Percentiles rank a stretch among this genome's conserved stretches.
Evolutionary conservation across 2,797 vertebrate genomes (phyloP).

Genomic region (Chrysocyon brachyurus): DNA sequence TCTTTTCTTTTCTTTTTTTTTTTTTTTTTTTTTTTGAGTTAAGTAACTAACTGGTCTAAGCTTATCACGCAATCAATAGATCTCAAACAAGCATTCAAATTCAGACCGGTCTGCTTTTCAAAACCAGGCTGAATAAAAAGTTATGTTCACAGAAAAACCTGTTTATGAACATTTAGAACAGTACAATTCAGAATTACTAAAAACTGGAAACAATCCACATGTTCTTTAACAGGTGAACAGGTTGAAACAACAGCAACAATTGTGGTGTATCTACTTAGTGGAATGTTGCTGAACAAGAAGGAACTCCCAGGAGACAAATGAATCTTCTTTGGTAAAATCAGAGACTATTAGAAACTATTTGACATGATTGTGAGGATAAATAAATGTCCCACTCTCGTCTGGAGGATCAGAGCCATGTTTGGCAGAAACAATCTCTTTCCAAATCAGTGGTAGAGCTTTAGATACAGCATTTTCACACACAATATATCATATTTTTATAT

Average conservation of each 20-base stretch:
- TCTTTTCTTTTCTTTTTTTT: too few species aligned
- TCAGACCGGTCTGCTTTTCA: not conserved
- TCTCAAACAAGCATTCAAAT: not conserved
- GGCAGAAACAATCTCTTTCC: not conserved
- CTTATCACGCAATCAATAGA: not conserved
- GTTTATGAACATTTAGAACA: not conserved
- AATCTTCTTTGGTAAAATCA: not conserved
- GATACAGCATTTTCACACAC: not conserved
- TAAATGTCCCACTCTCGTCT: not conserved
- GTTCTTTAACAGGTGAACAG: not conserved
- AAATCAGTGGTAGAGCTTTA: not conserved
- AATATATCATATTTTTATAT: not conserved
- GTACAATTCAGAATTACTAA: not conserved
- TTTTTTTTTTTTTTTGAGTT: not conserved
- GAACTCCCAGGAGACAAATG: not conserved
- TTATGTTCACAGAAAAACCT: not conserved
- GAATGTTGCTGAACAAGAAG: not conserved
- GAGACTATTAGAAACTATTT: not conserved
- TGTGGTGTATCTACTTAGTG: too few species aligned
- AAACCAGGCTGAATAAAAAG: not conserved
- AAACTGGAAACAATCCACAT: not conserved
- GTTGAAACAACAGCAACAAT: not conserved
- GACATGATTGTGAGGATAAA: not conserved
- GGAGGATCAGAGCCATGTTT: not conserved
- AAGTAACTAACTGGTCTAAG: not conserved